Base-by-base conservation (phyloP, 1,140 invertebrate species). In the Cyclina sinensis region DNA sequence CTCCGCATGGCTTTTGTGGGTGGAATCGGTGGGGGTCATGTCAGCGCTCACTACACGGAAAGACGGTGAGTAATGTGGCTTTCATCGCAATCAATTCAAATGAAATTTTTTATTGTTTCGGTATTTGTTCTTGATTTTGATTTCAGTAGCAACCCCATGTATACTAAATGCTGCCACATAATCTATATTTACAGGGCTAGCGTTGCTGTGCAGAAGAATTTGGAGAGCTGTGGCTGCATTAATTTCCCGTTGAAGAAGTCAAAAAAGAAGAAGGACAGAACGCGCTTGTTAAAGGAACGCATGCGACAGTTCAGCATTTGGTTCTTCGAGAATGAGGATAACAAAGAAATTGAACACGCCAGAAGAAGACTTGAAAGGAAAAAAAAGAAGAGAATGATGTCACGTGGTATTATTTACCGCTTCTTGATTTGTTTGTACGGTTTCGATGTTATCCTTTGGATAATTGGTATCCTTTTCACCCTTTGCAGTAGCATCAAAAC, bases 241-340 rank as follows among this genome's bases (percentile, higher is more conserved):
- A 37, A 65, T 16, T 21, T 84, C 24, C 21, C 5, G 24, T 43
- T 51, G 43, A 39, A n/a, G 16, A 2, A 46, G 3, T 37, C n/a
- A 1, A 7, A 18, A 2, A 65, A 62, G 70, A 86, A 76, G 32
- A 57, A 9, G 14, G 3, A 32, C 1, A 54, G 32, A 37, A 27
- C 9, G 7, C 3, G 14, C 0, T 7, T 86, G 11, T 21, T 59
- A n/a, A 86, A 62, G 32, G 83, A 86, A 39, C 39, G 83, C 0
- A 86, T 76, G 4, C 39, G 48, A 46, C 83, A 86, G 65, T 86
- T 86, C 73, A 86, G 83, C 32, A 86, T 86, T 39, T 86, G 83
- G 83, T 76, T 74, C 30, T 86, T 73, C 16, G 83, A 86, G 37
- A 57, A 32, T 21, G 65, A 86, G 27, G 83, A 86, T 0, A 46